Percentiles rank a stretch among this genome's conserved stretches.
Conservation (phyloP, 2,797 vertebrate species). For the Psittacula echo region DNA sequence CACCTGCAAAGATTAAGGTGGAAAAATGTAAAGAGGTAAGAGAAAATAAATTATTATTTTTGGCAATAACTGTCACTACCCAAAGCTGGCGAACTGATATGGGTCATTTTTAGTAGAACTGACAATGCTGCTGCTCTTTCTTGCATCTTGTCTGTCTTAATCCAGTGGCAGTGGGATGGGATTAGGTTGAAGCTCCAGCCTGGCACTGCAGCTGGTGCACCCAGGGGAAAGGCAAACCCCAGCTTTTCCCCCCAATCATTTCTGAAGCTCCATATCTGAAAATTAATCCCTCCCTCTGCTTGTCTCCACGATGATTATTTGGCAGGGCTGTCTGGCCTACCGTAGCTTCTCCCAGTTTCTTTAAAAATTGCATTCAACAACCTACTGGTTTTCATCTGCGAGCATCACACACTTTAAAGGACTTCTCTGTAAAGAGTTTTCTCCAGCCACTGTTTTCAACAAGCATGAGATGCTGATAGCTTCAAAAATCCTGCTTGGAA, state of each 20-base stretch:
- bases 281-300: not conserved
- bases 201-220: rapidly evolving
- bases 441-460: not conserved
- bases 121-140: not conserved
- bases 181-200: not conserved
- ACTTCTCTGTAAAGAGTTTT: not conserved
- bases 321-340: not conserved
- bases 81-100: rapidly evolving
- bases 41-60: not conserved
- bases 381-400: not conserved
- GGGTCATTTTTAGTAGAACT: not conserved
- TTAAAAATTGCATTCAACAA: not conserved
- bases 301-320: not conserved
- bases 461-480: not conserved
- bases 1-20: not conserved
- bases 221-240: not conserved
- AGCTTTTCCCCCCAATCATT: not conserved
- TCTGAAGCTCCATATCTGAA: not conserved
- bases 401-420: not conserved
- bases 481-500: not conserved
- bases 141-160: not conserved
- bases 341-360: not conserved
- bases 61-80: rapidly evolving
- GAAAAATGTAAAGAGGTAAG: not conserved
- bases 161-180: not conserved